Evolutionary conservation across 1,140 invertebrate genomes (phyloP).

Genomic region (Drosophila varians): DNA sequence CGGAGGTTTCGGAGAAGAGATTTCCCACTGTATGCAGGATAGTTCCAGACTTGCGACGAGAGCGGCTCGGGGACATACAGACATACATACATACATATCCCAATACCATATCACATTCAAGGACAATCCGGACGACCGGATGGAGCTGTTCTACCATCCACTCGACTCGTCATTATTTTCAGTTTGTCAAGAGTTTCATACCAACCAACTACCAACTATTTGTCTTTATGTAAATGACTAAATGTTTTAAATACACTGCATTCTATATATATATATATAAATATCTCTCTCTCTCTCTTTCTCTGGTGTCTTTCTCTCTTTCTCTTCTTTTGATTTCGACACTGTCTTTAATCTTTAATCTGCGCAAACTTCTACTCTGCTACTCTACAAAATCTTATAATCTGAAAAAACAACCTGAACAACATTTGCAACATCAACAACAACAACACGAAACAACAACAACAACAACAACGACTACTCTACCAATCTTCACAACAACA

Average conservation of each 20-base stretch:
- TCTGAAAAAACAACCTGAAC: constrained; percentile 55
- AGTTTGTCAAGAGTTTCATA: constrained; percentile 17
- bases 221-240: constrained; percentile 43
- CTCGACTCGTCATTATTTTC: constrained; percentile 29
- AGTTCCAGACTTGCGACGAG: constrained; percentile 5
- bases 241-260: constrained; percentile 80
- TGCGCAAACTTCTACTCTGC: constrained; percentile 75
- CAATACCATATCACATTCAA: constrained; percentile 14
- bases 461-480: constrained; percentile 52
- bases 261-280: constrained; percentile 65
- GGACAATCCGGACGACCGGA: constrained; percentile 58
- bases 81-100: not conserved
- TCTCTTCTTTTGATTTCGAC: constrained; percentile 74
- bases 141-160: constrained; percentile 13
- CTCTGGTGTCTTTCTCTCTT: constrained; percentile 71
- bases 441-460: constrained; percentile 42
- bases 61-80: constrained; percentile 13
- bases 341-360: constrained; percentile 74
- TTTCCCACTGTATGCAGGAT: constrained; percentile 4
- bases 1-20: constrained; percentile 24
- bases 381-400: constrained; percentile 44
- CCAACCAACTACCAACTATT: constrained; percentile 39
- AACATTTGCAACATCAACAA: constrained; percentile 47
- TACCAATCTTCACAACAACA: constrained; percentile 61
- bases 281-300: constrained; percentile 60